Percentiles rank a stretch among this genome's conserved stretches.
Conservation (phyloP, 2,888 invertebrate genomes). For the Lycophotia porphyrea region DNA sequence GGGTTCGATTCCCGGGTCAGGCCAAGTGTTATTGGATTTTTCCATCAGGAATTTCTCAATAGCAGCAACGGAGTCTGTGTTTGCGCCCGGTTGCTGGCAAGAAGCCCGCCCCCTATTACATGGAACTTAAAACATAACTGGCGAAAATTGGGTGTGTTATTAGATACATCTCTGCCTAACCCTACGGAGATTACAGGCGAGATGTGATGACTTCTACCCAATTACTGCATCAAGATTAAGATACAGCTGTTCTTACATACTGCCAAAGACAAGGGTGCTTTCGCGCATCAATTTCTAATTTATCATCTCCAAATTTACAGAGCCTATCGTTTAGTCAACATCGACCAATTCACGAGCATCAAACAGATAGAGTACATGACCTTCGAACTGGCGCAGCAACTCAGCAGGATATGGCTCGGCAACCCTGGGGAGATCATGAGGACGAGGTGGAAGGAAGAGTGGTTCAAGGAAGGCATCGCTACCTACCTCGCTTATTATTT, state of each 20-base stretch:
- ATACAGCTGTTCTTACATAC: background rate
- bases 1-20: too few relatives aligned
- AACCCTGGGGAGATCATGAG: slow-evolving; percentile 82
- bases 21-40: too few relatives aligned
- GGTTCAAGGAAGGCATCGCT: slow-evolving; percentile 88
- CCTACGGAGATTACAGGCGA: too few relatives aligned
- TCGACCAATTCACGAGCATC: slow-evolving; percentile 79
- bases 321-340: slow-evolving; percentile 74
- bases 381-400: slow-evolving; percentile 83
- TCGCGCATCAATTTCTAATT: background rate
- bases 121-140: too few relatives aligned
- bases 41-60: too few relatives aligned
- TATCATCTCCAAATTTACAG: slow-evolving; percentile 65
- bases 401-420: slow-evolving; percentile 85
- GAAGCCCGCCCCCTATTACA: too few relatives aligned
- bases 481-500: slow-evolving; percentile 85
- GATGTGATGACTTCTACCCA: too few relatives aligned
- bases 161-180: too few relatives aligned
- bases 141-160: too few relatives aligned
- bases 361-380: slow-evolving; percentile 80
- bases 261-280: background rate
- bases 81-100: too few relatives aligned
- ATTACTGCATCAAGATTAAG: too few relatives aligned
- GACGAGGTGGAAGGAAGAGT: slow-evolving; percentile 85
- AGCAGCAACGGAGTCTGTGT: too few relatives aligned